A percentile compares a stretch with the other conserved stretches of the same genome.
These are phyloP conservation scores for Drosophila siamana DNA, from an alignment of 2,888 invertebrate species.

Conservation along the genomic window DNA sequence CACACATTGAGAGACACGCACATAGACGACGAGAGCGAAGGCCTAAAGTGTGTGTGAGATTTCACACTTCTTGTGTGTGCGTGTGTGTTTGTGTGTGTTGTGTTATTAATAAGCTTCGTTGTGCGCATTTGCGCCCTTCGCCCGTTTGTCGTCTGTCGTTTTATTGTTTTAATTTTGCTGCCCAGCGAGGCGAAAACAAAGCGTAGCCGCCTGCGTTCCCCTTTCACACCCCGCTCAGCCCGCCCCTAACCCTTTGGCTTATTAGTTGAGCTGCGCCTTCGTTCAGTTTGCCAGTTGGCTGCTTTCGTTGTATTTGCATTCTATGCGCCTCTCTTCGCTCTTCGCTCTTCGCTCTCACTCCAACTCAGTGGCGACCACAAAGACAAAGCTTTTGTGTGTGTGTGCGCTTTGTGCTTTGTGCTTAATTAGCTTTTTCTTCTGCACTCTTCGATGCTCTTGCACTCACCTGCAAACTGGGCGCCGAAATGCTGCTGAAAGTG, in stretches of 20 bases:
- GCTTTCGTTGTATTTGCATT: conserved; percentile 30
- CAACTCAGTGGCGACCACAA: conserved; percentile 3
- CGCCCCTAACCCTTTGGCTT: conserved; percentile 59
- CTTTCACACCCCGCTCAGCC: no score
- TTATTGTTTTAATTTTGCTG: conserved; percentile 76
- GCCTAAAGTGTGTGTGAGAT: conserved; percentile 57
- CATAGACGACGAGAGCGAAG: no score
- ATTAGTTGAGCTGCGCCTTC: conserved; percentile 69
- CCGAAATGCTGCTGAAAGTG: conserved; percentile 85
- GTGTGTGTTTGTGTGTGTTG: conserved; percentile 24
- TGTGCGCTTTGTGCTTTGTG: not conserved
- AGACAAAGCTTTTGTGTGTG: conserved; percentile 20
- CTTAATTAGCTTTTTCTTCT: conserved; percentile 17
- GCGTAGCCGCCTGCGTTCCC: conserved; percentile 12
- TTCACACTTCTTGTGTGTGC: no score
- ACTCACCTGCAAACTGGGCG: conserved; percentile 83
- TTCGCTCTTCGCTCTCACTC: no score
- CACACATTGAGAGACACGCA: no score
- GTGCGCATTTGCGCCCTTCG: conserved; percentile 18
- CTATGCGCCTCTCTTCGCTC: not conserved
- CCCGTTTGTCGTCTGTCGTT: conserved; percentile 32
- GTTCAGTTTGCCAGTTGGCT: conserved; percentile 74
- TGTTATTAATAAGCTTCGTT: conserved; percentile 75
- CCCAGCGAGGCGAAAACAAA: conserved; percentile 60
- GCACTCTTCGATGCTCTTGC: not conserved